Percentiles rank a stretch among this genome's conserved stretches.
Conservation (phyloP, 1,140 invertebrate genomes). For the Macrocentrus cingulum region DNA sequence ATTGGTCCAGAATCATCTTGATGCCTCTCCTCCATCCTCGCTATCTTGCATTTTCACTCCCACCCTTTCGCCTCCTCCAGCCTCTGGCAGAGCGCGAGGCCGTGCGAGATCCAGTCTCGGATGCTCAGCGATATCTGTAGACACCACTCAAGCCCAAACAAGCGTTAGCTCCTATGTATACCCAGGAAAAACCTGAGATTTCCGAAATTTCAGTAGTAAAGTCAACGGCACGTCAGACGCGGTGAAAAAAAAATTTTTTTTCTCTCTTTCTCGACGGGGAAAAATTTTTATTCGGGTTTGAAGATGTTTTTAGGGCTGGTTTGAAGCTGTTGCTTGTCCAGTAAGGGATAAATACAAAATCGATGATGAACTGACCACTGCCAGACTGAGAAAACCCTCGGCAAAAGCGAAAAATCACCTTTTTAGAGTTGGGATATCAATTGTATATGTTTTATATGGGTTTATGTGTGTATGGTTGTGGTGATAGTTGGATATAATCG, state of each 20-base stretch:
- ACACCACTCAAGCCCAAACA: not conserved
- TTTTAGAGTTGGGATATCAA: not conserved
- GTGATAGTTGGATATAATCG: not conserved
- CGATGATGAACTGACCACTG: not conserved
- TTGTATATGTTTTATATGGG: not conserved
- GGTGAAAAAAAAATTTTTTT: no score
- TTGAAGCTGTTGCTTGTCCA: no score
- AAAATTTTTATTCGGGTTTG: no score
- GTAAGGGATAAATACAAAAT: constrained; percentile 3
- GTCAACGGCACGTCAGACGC: no score
- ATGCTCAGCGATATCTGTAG: not conserved
- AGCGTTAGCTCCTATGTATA: no score
- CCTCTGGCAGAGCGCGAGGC: not conserved
- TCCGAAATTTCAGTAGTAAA: no score
- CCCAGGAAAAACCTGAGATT: no score
- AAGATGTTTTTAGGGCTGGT: no score
- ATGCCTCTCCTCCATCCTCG: constrained; percentile 30
- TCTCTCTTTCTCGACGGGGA: no score
- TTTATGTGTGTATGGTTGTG: not conserved
- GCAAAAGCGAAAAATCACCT: not conserved
- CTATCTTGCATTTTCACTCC: constrained; percentile 32
- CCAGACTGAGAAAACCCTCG: not conserved
- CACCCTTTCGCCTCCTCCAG: constrained; percentile 24
- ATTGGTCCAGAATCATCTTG: constrained; percentile 56
- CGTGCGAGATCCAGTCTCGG: constrained; percentile 1